These are phyloP conservation scores for Molothrus aeneus DNA, from an alignment of 2,797 vertebrate species.

Conservation along the genomic window DNA sequence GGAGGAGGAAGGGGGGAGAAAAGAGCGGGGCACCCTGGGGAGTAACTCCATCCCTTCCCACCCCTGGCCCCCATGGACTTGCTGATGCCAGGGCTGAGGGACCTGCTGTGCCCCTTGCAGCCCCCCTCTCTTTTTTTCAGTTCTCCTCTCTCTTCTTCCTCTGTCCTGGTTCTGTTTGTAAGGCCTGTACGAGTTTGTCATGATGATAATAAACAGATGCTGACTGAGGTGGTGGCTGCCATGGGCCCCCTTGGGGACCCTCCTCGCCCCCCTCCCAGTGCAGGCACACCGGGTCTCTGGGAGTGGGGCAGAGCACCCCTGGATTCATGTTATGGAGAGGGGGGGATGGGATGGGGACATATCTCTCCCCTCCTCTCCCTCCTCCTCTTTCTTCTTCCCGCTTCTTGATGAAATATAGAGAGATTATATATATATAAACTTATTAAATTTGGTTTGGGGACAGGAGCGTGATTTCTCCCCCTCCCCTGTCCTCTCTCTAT, in stretches of 20 bases:
- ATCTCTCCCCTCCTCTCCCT: slow-evolving; percentile 2
- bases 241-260: slow-evolving; percentile 22
- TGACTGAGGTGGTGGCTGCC: slow-evolving; percentile 65
- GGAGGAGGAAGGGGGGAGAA: slow-evolving; percentile 24
- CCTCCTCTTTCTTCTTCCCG: background rate
- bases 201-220: slow-evolving; percentile 68
- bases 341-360: slow-evolving; percentile 14
- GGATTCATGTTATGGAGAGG: slow-evolving; percentile 26
- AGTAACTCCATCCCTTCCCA: slow-evolving; percentile 32
- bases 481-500: slow-evolving; percentile 49
- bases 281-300: slow-evolving; percentile 12
- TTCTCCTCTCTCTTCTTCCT: slow-evolving; percentile 74
- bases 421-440: slow-evolving; percentile 81
- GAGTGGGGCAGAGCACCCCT: slow-evolving; percentile 16
- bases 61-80: slow-evolving; percentile 55
- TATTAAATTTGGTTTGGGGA: slow-evolving; percentile 75
- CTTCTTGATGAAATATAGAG: slow-evolving; percentile 78
- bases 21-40: slow-evolving; percentile 6
- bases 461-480: slow-evolving; percentile 66
- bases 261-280: slow-evolving; percentile 9
- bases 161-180: slow-evolving; percentile 61
- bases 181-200: slow-evolving; percentile 69
- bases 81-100: background rate
- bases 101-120: slow-evolving; percentile 36
- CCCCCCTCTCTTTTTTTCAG: slow-evolving; percentile 52